These are phyloP conservation scores for Doryteuthis pealeii DNA, from an alignment of 1,140 invertebrate genomes.

Conservation along the genomic window DNA sequence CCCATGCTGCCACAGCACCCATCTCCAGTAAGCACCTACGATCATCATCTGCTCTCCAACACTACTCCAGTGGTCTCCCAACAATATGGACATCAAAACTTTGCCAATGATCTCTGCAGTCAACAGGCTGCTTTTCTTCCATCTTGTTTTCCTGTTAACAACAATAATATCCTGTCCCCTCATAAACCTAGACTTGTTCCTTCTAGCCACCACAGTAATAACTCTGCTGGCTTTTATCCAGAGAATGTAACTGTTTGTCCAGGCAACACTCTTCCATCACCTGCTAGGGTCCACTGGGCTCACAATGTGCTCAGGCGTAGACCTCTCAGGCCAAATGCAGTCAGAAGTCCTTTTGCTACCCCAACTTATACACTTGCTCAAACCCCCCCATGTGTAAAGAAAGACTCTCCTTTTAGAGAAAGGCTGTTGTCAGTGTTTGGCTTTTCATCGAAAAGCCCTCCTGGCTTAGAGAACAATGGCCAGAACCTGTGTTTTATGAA, in stretches of 20 bases:
- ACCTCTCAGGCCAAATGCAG: conserved; percentile 30
- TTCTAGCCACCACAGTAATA: conserved; percentile 15
- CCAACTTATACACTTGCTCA: background rate
- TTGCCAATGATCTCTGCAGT: background rate
- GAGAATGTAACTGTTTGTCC: conserved; percentile 30
- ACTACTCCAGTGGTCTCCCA: conserved; percentile 1
- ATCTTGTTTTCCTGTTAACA: background rate
- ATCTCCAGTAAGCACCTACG: conserved; percentile 3
- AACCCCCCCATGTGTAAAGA: background rate
- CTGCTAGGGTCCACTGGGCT: conserved; percentile 27
- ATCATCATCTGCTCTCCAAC: conserved; percentile 6
- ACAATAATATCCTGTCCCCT: background rate
- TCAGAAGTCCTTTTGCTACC: background rate
- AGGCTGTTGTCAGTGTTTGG: background rate
- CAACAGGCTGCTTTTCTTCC: background rate
- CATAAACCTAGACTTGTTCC: background rate
- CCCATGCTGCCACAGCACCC: background rate
- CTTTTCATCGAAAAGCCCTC: conserved; percentile 28
- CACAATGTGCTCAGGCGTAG: conserved; percentile 35
- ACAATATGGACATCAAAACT: conserved; percentile 16
- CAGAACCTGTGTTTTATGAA: conserved; percentile 58
- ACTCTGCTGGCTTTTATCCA: conserved; percentile 19
- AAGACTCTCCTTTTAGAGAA: background rate
- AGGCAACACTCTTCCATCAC: background rate
- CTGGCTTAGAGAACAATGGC: conserved; percentile 50